Conservation (phyloP, 2,113 vertebrate species). For the Gallinago undulata region DNA sequence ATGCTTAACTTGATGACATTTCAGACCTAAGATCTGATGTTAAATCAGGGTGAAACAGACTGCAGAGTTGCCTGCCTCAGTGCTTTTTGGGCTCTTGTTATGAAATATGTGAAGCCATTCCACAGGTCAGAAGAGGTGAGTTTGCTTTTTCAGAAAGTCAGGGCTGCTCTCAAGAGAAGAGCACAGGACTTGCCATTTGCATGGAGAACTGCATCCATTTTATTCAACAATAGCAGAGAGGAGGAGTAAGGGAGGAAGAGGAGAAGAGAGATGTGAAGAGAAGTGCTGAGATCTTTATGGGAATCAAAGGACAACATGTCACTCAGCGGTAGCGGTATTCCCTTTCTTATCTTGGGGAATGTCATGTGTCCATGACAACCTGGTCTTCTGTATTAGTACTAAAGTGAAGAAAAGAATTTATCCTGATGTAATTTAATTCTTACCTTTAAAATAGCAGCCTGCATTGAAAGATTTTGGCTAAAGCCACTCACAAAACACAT, state of each 20-base stretch:
- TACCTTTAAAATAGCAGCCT: neutral
- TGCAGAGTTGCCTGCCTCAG: neutral
- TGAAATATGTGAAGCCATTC: neutral
- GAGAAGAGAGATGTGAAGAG: neutral
- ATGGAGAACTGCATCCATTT: neutral
- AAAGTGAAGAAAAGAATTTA: neutral
- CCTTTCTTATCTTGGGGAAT: neutral
- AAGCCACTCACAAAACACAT: neutral
- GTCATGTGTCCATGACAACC: neutral
- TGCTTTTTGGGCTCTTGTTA: neutral
- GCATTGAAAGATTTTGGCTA: neutral
- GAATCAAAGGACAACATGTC: neutral
- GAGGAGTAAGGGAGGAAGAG: neutral
- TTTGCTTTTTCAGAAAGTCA: neutral
- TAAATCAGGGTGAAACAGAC: conserved; percentile 15
- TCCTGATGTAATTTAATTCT: neutral
- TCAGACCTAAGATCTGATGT: conserved; percentile 49
- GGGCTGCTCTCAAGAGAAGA: neutral
- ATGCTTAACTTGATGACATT: conserved; percentile 47
- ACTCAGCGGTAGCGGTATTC: neutral
- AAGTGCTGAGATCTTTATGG: neutral
- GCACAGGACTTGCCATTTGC: neutral
- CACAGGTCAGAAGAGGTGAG: neutral
- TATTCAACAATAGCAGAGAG: neutral
- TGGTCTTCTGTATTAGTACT: neutral